phyloP scores from a whole-genome alignment of 2,888 invertebrate genomes.

The Tachystola acroxantha region DNA sequence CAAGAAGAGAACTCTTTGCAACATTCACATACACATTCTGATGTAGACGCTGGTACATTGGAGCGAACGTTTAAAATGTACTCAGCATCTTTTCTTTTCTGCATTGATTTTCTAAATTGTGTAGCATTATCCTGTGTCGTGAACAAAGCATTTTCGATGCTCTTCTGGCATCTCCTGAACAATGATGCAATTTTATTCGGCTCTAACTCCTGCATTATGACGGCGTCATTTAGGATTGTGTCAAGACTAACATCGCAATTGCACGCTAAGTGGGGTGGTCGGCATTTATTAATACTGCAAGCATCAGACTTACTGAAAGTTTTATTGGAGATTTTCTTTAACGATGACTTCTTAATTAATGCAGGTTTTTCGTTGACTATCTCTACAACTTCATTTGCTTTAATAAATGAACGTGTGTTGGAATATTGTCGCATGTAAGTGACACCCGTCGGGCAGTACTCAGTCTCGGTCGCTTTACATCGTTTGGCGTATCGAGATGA shows the following conservation, averaged over 20 bases:
- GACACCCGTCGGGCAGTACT: not conserved
- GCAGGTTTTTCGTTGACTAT: not conserved
- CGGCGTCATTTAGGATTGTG: not conserved
- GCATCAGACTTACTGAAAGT: too few species aligned
- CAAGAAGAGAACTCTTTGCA: not conserved
- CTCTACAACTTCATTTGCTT: too few species aligned
- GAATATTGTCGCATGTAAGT: not conserved
- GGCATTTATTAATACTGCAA: too few species aligned
- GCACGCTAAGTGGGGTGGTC: not conserved
- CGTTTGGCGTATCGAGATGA: not conserved
- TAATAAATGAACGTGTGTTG: not conserved
- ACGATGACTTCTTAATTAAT: not conserved
- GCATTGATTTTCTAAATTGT: not conserved
- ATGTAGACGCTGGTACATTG: not conserved
- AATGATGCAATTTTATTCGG: slow-evolving; percentile 12
- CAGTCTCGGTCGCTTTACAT: not conserved
- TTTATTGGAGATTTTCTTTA: not conserved
- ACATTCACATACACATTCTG: not conserved
- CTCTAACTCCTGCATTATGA: not conserved
- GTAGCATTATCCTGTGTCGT: not conserved
- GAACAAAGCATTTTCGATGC: slow-evolving; percentile 6
- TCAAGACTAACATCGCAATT: not conserved
- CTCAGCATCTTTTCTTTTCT: not conserved
- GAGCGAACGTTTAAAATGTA: not conserved
- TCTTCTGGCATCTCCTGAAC: slow-evolving; percentile 14